Conservation (phyloP, 2,797 vertebrate species). For the Brachyrhaphis roseni region DNA sequence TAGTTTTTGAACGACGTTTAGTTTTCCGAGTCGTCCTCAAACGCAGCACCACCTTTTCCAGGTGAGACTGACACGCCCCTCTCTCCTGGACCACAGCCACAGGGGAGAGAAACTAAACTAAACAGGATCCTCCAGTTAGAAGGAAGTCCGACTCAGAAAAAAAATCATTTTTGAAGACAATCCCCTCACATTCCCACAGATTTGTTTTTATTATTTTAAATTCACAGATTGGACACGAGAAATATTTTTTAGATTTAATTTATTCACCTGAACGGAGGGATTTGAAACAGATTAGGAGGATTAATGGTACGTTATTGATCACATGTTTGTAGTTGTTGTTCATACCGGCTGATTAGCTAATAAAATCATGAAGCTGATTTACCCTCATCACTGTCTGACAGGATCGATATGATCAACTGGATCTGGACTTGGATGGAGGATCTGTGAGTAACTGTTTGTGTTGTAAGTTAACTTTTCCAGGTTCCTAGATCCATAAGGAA, state of each 20-base stretch:
- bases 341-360: neutral
- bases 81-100: neutral
- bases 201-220: neutral
- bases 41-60: slow-evolving; percentile 31
- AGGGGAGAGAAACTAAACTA: slow-evolving; percentile 18
- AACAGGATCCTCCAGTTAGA: neutral
- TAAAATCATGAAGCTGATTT: neutral
- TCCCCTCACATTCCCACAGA: neutral
- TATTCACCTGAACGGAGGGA: neutral
- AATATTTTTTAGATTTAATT: too few relatives aligned
- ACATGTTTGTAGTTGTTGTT: neutral
- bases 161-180: neutral
- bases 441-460: slow-evolving; percentile 46
- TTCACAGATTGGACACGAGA: neutral
- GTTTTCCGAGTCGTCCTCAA: slow-evolving; percentile 28
- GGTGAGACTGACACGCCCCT: slow-evolving; percentile 38
- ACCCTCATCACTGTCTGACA: slow-evolving; percentile 26
- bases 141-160: accelerated
- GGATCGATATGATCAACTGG: slow-evolving; percentile 62
- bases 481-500: neutral
- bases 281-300: neutral
- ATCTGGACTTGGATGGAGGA: slow-evolving; percentile 60
- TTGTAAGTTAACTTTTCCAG: neutral
- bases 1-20: neutral
- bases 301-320: slow-evolving; percentile 43